Percentiles rank a stretch among this genome's conserved stretches.
phyloP scores from a whole-genome alignment of 2,797 vertebrate species.

The Anas capensis region DNA sequence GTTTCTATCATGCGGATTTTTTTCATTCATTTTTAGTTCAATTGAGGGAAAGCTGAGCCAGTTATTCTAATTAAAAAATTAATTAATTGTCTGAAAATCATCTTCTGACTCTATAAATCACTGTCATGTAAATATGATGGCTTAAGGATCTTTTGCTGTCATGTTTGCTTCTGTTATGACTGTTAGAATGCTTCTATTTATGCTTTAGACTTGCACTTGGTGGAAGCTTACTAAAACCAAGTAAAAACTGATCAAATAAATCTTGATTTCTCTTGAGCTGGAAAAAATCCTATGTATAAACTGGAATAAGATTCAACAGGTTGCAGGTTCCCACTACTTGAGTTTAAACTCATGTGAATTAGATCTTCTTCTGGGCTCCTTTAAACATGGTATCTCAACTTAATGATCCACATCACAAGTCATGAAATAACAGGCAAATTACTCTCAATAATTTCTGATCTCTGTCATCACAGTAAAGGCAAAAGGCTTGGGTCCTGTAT shows the following conservation, averaged over 20 bases:
- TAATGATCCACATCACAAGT: background rate
- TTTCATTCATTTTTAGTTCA: background rate
- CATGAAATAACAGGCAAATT: background rate
- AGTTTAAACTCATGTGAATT: background rate
- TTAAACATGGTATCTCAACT: background rate
- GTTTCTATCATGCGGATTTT: background rate
- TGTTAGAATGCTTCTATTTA: background rate
- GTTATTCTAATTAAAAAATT: background rate
- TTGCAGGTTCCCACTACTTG: accelerated
- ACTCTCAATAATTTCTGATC: background rate
- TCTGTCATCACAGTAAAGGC: background rate
- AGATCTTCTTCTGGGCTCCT: background rate
- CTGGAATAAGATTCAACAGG: background rate
- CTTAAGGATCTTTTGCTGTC: background rate
- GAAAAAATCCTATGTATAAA: background rate
- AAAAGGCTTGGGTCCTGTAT: background rate
- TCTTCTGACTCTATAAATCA: background rate
- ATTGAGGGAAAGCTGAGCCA: background rate
- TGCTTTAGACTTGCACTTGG: background rate
- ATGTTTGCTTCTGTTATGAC: no score
- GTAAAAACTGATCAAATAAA: background rate
- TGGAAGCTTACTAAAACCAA: background rate
- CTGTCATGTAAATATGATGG: background rate
- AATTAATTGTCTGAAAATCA: background rate
- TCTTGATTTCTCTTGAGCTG: background rate